A percentile compares a stretch with the other conserved stretches of the same genome.
Conservation (phyloP, 2,888 invertebrate species). For the Gymnoscelis rufifasciata region DNA sequence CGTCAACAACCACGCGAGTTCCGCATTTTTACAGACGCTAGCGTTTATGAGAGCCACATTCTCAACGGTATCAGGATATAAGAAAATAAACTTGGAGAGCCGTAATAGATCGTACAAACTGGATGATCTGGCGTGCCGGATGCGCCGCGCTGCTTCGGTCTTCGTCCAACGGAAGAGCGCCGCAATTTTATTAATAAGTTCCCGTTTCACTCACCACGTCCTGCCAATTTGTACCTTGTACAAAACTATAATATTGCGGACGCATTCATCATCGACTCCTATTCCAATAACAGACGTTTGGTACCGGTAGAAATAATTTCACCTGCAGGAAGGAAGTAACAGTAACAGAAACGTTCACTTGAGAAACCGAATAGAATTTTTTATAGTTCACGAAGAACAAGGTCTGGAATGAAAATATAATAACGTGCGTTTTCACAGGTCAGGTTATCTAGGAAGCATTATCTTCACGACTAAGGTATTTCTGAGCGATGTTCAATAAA, state of each 20-base stretch:
- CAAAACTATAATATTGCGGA: slow-evolving; percentile 30
- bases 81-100: slow-evolving; percentile 35
- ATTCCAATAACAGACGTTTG: slow-evolving; percentile 21
- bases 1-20: neutral
- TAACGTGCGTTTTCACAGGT: too few species aligned
- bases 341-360: slow-evolving; percentile 4
- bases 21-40: slow-evolving; percentile 15
- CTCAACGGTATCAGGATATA: slow-evolving; percentile 27
- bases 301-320: slow-evolving; percentile 16
- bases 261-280: slow-evolving; percentile 26
- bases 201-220: slow-evolving; percentile 68
- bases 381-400: too few species aligned
- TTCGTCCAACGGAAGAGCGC: slow-evolving; percentile 64
- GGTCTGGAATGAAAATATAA: too few species aligned
- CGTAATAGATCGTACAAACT: slow-evolving; percentile 46
- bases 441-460: neutral
- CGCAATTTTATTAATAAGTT: slow-evolving; percentile 74
- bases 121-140: slow-evolving; percentile 67
- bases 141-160: slow-evolving; percentile 50
- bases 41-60: slow-evolving; percentile 25
- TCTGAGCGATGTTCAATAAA: neutral
- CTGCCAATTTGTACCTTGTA: slow-evolving; percentile 52
- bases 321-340: slow-evolving; percentile 12
- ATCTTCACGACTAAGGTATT: neutral
- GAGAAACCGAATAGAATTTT: too few species aligned